Base-by-base conservation (phyloP, 2,797 vertebrate species). In the Poecilia velifera region DNA sequence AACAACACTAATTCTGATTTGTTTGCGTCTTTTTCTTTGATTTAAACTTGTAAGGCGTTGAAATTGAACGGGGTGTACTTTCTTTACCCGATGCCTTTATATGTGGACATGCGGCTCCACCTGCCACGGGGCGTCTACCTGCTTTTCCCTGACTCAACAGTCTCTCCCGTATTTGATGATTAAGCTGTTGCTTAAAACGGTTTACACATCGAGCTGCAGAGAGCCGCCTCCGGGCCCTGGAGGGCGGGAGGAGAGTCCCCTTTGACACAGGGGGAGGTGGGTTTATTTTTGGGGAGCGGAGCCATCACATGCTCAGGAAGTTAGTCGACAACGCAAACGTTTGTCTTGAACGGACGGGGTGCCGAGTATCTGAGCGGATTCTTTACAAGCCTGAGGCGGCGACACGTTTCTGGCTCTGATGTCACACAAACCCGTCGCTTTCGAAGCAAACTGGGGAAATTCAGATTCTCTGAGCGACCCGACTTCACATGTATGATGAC, bases 91-190 rank as follows among this genome's bases (percentile, higher is more conserved):
- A 39, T 41, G 64, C 22, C 39, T 83, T 95, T 88, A 90, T 34
- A 71, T 85, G 89, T 70, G 87, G 88, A 88, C 91, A 92, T 87
- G 83, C 93, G 83, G 84, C 90, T 88, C 91, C 93, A 96, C 96
- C 95, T 96, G 94, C 89, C 95, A 80, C 92, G 88, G 82, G 93
- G 90, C 90, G 90, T 95, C 83, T 90, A 84, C 84, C 93, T 92
- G 91, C 88, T 96, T 92, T 96, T 93, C 93, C 92, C 94, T 95
- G 94, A 95, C 90, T 95, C 93, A 84, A 94, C 94, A 95, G 94
- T 91, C 91, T 88, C 77, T 36, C 84, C 89, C 91, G 57, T 94
- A 96, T 97, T 96, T 95, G 96, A 96, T 96, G 94, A 97, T 95
- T 93, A 94, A 94, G 93, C 91, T 94, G 90, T 95, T 97, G 86